A percentile compares a stretch with the other conserved stretches of the same genome.
These are phyloP conservation scores for Numenius arquata DNA, from an alignment of 2,113 vertebrate species.

Conservation along the genomic window DNA sequence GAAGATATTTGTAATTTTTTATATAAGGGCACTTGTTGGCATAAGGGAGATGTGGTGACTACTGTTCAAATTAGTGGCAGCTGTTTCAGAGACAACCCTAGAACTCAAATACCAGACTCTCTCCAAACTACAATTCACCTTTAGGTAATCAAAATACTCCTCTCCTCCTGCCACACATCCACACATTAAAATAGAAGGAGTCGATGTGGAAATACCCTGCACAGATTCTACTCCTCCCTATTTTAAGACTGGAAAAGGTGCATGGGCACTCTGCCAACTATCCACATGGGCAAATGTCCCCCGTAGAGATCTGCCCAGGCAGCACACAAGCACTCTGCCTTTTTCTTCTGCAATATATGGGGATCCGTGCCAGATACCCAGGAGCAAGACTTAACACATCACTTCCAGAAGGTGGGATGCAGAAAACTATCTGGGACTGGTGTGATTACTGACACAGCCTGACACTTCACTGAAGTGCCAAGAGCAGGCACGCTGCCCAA, in stretches of 20 bases:
- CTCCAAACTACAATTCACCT: background rate
- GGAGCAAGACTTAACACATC: background rate
- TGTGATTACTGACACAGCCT: background rate
- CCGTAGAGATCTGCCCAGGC: background rate
- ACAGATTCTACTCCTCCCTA: background rate
- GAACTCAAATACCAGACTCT: background rate
- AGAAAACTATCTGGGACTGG: background rate
- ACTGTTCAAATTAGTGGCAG: background rate
- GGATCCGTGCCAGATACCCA: background rate
- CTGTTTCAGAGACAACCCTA: background rate
- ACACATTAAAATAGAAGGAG: background rate
- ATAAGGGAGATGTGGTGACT: background rate
- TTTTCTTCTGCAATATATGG: background rate
- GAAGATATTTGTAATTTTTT: background rate
- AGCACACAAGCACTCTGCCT: background rate
- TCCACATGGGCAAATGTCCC: background rate
- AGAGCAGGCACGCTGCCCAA: background rate
- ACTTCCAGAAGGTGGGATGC: background rate
- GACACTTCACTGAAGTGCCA: background rate
- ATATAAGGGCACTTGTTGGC: background rate
- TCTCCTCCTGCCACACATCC: background rate
- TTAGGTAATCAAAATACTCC: background rate
- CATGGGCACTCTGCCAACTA: fast-evolving
- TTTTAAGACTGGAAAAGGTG: background rate
- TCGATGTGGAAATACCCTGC: background rate